Percentiles rank a stretch among this genome's conserved stretches.
Evolutionary conservation across 2,113 vertebrate genomes (phyloP).

Genomic region (Pardalotus punctatus): DNA sequence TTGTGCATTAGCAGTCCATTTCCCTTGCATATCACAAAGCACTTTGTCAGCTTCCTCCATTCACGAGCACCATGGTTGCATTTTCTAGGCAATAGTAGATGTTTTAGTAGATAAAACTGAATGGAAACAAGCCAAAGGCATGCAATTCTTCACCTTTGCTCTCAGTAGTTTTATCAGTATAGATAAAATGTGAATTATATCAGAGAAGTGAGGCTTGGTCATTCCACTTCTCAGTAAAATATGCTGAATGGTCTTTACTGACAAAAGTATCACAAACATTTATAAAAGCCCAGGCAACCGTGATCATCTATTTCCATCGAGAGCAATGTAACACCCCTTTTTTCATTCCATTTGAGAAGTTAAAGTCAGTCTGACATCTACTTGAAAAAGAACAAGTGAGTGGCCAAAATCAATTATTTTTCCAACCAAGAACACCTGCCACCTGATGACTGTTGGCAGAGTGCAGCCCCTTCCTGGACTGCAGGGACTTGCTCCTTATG

Average conservation of each 20-base stretch:
- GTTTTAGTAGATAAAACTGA: neutral
- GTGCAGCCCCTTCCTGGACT: neutral
- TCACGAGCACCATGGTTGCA: rapidly evolving
- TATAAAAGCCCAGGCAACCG: neutral
- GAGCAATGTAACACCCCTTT: neutral
- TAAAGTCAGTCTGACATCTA: neutral
- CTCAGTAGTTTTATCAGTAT: neutral
- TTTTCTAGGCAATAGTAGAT: neutral
- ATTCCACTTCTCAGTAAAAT: neutral
- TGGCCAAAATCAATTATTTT: neutral
- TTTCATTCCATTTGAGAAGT: neutral
- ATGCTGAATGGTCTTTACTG: neutral
- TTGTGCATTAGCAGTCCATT: neutral
- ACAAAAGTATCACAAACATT: neutral
- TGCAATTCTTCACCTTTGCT: neutral
- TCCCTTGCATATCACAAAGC: neutral
- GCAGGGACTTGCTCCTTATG: neutral
- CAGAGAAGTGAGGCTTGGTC: neutral
- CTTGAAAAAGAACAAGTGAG: neutral
- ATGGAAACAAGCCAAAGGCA: neutral
- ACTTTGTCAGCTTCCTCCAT: neutral
- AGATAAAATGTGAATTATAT: neutral
- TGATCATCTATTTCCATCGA: neutral
- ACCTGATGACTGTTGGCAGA: neutral
- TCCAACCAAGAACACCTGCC: neutral